phyloP scores from a whole-genome alignment of 2,888 invertebrate species.

The Dynastes maya region DNA sequence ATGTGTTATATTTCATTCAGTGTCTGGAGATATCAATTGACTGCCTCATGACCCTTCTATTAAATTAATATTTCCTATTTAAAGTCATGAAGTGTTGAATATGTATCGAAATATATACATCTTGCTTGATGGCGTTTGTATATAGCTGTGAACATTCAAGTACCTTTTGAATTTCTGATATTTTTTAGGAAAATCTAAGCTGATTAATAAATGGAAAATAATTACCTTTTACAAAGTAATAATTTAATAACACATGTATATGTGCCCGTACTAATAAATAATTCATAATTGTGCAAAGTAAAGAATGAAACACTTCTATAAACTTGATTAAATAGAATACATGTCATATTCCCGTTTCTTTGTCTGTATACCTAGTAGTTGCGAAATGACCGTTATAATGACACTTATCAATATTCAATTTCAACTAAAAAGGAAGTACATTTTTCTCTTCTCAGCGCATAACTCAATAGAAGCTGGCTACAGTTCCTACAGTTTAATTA shows the following conservation, averaged over 20 bases:
- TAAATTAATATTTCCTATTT: conserved; percentile 39
- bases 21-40: background rate
- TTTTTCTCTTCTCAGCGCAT: too few relatives aligned
- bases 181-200: too few relatives aligned
- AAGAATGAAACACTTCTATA: background rate
- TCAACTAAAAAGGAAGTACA: too few relatives aligned
- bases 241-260: too few relatives aligned
- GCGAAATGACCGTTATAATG: background rate
- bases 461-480: too few relatives aligned
- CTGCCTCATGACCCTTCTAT: conserved; percentile 5
- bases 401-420: background rate
- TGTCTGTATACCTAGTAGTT: background rate
- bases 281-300: background rate
- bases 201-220: too few relatives aligned
- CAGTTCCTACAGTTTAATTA: too few relatives aligned
- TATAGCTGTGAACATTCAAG: too few relatives aligned
- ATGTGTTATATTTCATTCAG: background rate
- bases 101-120: too few relatives aligned
- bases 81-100: conserved; percentile 11
- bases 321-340: background rate
- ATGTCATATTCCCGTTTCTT: background rate
- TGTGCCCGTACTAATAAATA: background rate
- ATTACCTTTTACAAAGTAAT: too few relatives aligned
- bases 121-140: too few relatives aligned
- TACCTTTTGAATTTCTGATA: too few relatives aligned